Conservation (phyloP, 2,888 invertebrate genomes). For the Spatulosminthurus flaviceps region DNA sequence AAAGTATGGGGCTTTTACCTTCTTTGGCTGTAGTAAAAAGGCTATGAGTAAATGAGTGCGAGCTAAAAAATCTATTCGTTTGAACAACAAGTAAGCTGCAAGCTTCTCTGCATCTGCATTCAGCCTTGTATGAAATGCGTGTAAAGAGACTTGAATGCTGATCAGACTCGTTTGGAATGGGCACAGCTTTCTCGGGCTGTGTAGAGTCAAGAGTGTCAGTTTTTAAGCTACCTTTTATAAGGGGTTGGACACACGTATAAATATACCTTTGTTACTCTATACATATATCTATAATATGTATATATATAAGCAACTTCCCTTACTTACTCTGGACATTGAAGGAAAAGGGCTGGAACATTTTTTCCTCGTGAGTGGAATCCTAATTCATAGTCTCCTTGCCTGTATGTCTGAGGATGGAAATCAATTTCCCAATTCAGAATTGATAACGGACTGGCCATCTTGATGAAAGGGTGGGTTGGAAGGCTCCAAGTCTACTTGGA, state of each 20-base stretch:
- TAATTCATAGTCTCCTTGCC: neutral
- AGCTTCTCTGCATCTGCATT: neutral
- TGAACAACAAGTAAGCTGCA: neutral
- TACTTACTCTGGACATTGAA: constrained; percentile 10
- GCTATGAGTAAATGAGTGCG: neutral
- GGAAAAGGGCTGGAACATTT: constrained; percentile 27
- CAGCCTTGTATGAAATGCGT: neutral
- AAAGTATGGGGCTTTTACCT: too few species aligned
- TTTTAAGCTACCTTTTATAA: too few species aligned
- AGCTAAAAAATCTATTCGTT: neutral
- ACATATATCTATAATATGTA: too few species aligned
- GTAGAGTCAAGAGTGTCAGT: too few species aligned
- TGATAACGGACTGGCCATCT: constrained; percentile 30
- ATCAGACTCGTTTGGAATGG: constrained; percentile 18
- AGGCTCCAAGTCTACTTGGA: too few species aligned
- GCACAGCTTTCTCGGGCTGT: too few species aligned
- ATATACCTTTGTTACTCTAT: too few species aligned
- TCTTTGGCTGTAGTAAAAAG: too few species aligned
- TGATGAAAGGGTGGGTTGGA: constrained; percentile 20
- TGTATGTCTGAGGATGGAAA: neutral
- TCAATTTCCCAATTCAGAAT: constrained; percentile 38
- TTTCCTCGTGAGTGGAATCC: constrained; percentile 20
- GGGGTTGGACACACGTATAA: too few species aligned
- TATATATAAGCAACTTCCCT: too few species aligned
- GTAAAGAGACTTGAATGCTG: neutral